Evolutionary conservation across 1,140 invertebrate species (phyloP).

Genomic region (Zaprionus ghesquierei): DNA sequence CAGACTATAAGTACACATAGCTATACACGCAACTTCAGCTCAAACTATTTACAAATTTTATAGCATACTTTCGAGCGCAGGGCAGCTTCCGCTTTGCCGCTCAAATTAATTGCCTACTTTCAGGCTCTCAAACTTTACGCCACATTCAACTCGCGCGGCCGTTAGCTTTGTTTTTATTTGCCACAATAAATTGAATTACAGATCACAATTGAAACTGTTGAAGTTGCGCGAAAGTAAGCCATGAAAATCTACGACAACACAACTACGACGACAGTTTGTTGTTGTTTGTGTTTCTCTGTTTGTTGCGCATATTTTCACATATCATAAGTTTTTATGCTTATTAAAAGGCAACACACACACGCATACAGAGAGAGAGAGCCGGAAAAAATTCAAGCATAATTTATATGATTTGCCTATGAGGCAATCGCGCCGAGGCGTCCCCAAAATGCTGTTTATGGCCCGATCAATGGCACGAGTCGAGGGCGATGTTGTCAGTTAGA

Average conservation of each 20-base stretch:
- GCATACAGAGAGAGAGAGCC: neutral
- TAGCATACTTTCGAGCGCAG: neutral
- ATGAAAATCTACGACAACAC: slow-evolving; percentile 24
- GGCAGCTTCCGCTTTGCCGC: neutral
- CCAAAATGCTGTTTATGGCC: slow-evolving; percentile 75
- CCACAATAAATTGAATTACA: slow-evolving; percentile 19
- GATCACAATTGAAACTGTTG: slow-evolving; percentile 21
- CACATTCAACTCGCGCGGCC: neutral
- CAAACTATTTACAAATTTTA: neutral
- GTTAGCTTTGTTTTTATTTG: slow-evolving; percentile 5
- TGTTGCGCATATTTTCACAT: slow-evolving; percentile 80
- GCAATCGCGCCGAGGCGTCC: slow-evolving; percentile 55
- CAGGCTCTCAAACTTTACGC: neutral
- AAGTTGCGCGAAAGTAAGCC: neutral
- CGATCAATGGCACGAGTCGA: slow-evolving; percentile 69
- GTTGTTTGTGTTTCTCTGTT: slow-evolving; percentile 61
- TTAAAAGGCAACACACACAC: slow-evolving; percentile 62
- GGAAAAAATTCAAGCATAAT: slow-evolving; percentile 72
- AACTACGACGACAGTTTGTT: slow-evolving; percentile 20
- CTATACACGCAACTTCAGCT: neutral
- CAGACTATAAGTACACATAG: neutral
- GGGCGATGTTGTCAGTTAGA: slow-evolving; percentile 55
- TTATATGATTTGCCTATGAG: slow-evolving; percentile 80
- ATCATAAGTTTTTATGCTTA: slow-evolving; percentile 81
- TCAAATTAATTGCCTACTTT: neutral